Evolutionary conservation across 2,113 vertebrate genomes (phyloP), one percentile per base, ranked within the genome.

Genomic region (Macrotus californicus): DNA sequence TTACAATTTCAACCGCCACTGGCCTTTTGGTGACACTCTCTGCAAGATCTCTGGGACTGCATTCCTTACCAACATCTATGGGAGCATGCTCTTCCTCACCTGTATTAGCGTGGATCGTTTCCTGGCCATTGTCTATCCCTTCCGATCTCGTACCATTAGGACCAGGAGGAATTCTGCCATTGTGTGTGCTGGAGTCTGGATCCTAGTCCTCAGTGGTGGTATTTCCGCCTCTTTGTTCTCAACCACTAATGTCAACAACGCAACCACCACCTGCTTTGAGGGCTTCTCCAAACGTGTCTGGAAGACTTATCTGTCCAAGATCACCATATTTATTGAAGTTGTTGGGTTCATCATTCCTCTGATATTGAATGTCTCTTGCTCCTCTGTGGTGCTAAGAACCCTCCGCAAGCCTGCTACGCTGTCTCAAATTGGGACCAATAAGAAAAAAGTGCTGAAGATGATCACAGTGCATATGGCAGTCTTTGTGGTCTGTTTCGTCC

Each of bases 261-360:
- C 95, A 72, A 99, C 98, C 94, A 99, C 99, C 7, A 99, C 99
- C 4, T 99, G 99, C 76, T 99, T 99, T 0, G 99, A 99, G 94
- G 99, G 99, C 22, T 99, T 99, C 97, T 99, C 99, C 91, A 99
- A 99, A 97, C 98, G 98, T 79, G 99, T 99, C 88, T 99, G 99
- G 99, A 99, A 98, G 98, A 99, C 99, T 70, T 99, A 99, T 87
- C 97, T 99, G 94, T 99, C 99, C 29, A 99, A 99, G 98, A 99
- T 99, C 97, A 99, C 99, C 81, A 99, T 99, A 97, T 99, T 99
- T 97, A 99, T 99, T 61, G 99, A 99, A 98, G 98, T 99, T 95
- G 99, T 99, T 64, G 99, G 99, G 1, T 99, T 99, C 97, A 99
- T 99, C 56, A 98, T 99, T 85, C 99, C 99, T 22, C 97, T 99